Evolutionary conservation across 2,797 vertebrate species (phyloP).

Genomic region (Lagocephalus sceleratus): DNA sequence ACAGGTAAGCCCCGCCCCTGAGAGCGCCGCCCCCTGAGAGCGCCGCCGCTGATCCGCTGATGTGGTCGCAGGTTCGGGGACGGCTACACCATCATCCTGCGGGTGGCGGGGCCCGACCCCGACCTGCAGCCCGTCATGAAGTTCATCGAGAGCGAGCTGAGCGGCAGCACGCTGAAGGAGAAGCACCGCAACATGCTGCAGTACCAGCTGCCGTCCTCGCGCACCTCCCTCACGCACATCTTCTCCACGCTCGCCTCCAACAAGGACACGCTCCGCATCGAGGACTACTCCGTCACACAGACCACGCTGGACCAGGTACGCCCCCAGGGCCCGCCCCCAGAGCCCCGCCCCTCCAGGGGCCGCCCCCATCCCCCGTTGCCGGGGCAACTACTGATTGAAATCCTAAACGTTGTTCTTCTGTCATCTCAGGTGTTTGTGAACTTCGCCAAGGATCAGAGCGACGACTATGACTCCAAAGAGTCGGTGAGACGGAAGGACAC

Average conservation of each 20-base stretch:
- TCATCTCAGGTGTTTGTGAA: conserved; percentile 84
- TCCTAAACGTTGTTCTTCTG: too few relatives aligned
- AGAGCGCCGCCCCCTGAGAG: background rate
- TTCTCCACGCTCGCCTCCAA: conserved; percentile 92
- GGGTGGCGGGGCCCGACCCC: conserved; percentile 87
- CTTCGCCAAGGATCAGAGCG: conserved; percentile 98
- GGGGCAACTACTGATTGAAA: too few relatives aligned
- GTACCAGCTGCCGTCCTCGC: conserved; percentile 91
- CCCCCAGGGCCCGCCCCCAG: too few relatives aligned
- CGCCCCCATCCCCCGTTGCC: background rate
- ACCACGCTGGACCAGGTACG: conserved; percentile 96
- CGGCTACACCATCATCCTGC: conserved; percentile 93
- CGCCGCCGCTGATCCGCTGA: background rate
- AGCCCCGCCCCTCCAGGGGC: too few relatives aligned
- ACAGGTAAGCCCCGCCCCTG: conserved; percentile 78
- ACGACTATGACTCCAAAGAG: conserved; percentile 90
- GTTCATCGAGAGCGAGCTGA: conserved; percentile 90
- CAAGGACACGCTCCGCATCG: conserved; percentile 87
- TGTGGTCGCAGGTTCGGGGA: conserved; percentile 85
- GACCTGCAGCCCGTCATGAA: conserved; percentile 89
- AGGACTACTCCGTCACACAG: conserved; percentile 97
- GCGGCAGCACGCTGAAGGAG: conserved; percentile 91
- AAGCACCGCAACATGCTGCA: conserved; percentile 94
- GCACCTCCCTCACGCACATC: conserved; percentile 88
- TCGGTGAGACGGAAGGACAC: conserved; percentile 85